phyloP scores from a whole-genome alignment of 2,113 vertebrate species.

The Oceanites oceanicus region DNA sequence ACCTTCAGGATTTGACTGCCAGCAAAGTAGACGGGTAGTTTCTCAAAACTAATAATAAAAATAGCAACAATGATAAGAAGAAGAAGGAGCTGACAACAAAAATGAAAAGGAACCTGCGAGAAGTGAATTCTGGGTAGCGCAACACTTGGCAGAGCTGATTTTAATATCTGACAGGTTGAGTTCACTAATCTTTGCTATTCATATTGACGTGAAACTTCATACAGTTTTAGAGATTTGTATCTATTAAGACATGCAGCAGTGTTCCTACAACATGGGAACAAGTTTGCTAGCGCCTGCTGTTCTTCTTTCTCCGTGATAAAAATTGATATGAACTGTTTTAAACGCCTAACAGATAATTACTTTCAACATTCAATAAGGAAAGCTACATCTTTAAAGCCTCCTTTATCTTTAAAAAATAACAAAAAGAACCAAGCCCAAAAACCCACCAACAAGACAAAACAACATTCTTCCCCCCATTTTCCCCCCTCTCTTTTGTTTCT shows the following conservation, averaged over 20 bases:
- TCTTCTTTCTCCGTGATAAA: conserved; percentile 67
- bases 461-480: neutral
- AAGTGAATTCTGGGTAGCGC: conserved; percentile 51
- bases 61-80: conserved; percentile 32
- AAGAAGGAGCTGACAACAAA: conserved; percentile 34
- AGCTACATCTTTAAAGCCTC: conserved; percentile 47
- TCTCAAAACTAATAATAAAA: conserved; percentile 50
- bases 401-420: conserved; percentile 69
- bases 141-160: conserved; percentile 59
- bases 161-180: conserved; percentile 68
- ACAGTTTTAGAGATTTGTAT: conserved; percentile 69
- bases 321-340: conserved; percentile 74
- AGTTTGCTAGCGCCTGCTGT: conserved; percentile 75
- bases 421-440: neutral
- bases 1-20: conserved; percentile 40
- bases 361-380: conserved; percentile 51
- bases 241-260: conserved; percentile 50
- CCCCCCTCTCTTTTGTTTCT: conserved; percentile 72
- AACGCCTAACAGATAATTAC: conserved; percentile 75
- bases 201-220: conserved; percentile 66
- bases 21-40: neutral
- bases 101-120: conserved; percentile 14
- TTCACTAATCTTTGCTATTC: conserved; percentile 66
- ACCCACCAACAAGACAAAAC: neutral
- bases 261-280: conserved; percentile 69